These are phyloP conservation scores for Neotoxoptera formosana DNA, from an alignment of 1,140 invertebrate species.

Conservation along the genomic window DNA sequence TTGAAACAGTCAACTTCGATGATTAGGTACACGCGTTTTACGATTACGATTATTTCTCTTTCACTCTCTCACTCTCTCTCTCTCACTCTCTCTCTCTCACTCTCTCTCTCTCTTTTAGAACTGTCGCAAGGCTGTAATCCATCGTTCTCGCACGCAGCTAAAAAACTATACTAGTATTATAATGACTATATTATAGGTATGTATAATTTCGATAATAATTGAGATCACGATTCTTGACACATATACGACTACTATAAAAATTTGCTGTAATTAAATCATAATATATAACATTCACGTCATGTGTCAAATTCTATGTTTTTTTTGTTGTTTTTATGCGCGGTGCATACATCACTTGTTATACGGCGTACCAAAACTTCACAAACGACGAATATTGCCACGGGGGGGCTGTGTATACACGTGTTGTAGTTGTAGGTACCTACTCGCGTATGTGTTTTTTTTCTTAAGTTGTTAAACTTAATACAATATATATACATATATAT, in stretches of 20 bases:
- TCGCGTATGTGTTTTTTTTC: background rate
- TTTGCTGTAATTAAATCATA: background rate
- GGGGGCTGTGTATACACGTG: background rate
- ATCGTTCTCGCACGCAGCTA: background rate
- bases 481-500: background rate
- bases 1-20: background rate
- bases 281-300: background rate
- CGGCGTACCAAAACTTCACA: background rate
- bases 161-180: background rate
- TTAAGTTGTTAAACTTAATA: background rate
- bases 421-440: background rate
- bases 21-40: constrained; percentile 10
- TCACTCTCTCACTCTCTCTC: background rate
- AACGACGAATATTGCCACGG: background rate
- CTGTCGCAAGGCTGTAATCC: too few species aligned
- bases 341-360: background rate
- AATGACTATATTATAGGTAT: background rate
- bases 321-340: background rate
- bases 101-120: background rate
- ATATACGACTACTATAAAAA: background rate
- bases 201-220: background rate
- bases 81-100: too few species aligned
- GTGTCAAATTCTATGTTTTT: background rate
- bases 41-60: background rate
- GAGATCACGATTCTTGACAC: background rate